Conservation (phyloP, 1,140 invertebrate genomes). For the Amyelois transitella region DNA sequence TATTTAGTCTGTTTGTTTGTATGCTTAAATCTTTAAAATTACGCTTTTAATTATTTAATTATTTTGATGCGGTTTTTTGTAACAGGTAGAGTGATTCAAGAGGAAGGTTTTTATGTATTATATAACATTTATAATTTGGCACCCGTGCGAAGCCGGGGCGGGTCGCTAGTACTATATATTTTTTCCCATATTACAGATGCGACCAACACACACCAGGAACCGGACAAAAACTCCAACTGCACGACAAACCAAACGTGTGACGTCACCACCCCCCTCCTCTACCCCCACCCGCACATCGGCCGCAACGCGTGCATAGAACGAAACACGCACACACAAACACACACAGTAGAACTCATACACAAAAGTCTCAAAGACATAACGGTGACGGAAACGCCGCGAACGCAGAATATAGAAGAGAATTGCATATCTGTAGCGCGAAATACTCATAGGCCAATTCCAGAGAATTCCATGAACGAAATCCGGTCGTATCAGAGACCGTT, state of each 20-base stretch:
- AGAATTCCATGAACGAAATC: slow-evolving; percentile 54
- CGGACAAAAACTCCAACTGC: slow-evolving; percentile 56
- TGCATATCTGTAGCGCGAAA: slow-evolving; percentile 50
- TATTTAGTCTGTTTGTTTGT: too few species aligned
- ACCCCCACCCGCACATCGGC: slow-evolving; percentile 88
- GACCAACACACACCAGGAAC: slow-evolving; percentile 19
- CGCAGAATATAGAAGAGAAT: slow-evolving; percentile 33
- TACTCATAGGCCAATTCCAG: slow-evolving; percentile 28
- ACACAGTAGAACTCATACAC: slow-evolving; percentile 82
- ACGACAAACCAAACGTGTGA: slow-evolving; percentile 35
- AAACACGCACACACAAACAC: slow-evolving; percentile 80
- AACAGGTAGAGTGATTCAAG: too few species aligned
- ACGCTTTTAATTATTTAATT: too few species aligned
- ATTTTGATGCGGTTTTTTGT: too few species aligned
- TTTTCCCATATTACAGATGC: slow-evolving; percentile 17
- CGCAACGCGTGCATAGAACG: slow-evolving; percentile 92
- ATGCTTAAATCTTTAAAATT: too few species aligned
- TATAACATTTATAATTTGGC: too few species aligned
- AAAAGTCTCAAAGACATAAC: slow-evolving; percentile 79
- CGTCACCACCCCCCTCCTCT: slow-evolving; percentile 52
- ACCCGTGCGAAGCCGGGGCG: too few species aligned
- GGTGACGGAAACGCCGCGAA: slow-evolving; percentile 40
- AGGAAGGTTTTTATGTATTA: too few species aligned
- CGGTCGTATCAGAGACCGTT: slow-evolving; percentile 76
- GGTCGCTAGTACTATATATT: too few species aligned